Percentiles rank a stretch among this genome's conserved stretches.
These are phyloP conservation scores for Pangasianodon hypophthalmus DNA, from an alignment of 2,113 vertebrate genomes.

Conservation along the genomic window DNA sequence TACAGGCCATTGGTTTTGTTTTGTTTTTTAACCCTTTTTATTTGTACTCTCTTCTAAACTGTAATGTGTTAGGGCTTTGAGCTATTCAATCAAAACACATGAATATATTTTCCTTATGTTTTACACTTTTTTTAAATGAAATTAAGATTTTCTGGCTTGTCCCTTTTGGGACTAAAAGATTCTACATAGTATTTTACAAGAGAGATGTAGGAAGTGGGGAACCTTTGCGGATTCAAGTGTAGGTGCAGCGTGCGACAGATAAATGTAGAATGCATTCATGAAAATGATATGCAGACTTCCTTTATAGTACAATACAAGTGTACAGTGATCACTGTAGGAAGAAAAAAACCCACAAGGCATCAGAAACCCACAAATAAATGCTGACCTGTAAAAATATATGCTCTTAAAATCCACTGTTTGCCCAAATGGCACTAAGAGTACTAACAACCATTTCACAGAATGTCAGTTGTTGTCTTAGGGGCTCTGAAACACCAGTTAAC, in stretches of 20 bases:
- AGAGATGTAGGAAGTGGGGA: neutral
- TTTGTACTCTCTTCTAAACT: neutral
- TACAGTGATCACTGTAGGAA: neutral
- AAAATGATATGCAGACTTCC: neutral
- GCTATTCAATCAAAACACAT: neutral
- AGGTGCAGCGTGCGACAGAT: neutral
- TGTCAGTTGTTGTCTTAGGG: neutral
- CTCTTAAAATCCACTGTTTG: neutral
- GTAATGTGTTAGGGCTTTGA: neutral
- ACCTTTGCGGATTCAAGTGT: neutral
- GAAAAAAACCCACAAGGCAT: neutral
- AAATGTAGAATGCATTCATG: neutral
- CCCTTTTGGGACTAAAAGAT: neutral
- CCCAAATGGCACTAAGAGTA: neutral
- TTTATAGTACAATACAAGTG: neutral
- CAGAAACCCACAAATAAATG: neutral
- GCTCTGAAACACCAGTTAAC: neutral
- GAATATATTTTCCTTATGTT: neutral
- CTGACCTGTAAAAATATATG: neutral
- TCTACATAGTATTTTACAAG: neutral
- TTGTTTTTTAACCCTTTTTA: neutral
- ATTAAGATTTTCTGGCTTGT: neutral
- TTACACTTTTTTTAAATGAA: neutral
- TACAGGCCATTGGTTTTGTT: slow-evolving; percentile 56
- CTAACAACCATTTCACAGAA: neutral